A percentile compares a stretch with the other conserved stretches of the same genome.
Evolutionary conservation across 2,113 vertebrate genomes (phyloP).

Genomic region (Furnarius figulus): DNA sequence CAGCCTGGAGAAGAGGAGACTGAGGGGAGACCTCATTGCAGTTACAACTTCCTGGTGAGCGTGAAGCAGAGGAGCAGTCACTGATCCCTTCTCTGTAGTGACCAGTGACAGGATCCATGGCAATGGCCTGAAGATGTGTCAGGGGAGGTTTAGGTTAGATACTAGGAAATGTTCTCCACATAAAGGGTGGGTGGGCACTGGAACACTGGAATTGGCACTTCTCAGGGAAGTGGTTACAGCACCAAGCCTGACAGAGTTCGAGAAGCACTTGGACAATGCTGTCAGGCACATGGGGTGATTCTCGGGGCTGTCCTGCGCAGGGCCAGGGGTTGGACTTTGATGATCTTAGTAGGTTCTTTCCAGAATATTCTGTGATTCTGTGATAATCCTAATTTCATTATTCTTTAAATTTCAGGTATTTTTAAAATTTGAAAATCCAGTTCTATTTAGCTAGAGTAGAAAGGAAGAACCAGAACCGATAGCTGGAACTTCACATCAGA

Average conservation of each 20-base stretch:
- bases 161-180: neutral
- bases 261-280: neutral
- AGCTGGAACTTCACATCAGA: neutral
- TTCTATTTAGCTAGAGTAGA: neutral
- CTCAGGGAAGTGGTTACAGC: neutral
- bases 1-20: neutral
- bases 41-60: fast-evolving
- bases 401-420: neutral
- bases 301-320: neutral
- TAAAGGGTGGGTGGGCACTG: neutral
- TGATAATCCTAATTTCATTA: neutral
- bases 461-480: neutral
- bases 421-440: neutral
- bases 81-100: neutral
- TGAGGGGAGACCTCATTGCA: neutral
- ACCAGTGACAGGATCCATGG: no score
- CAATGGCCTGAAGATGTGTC: neutral
- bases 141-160: neutral
- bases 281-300: neutral
- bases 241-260: neutral
- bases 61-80: neutral
- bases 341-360: neutral
- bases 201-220: neutral
- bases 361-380: neutral
- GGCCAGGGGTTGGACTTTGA: neutral